phyloP scores from a whole-genome alignment of 2,797 vertebrate species.

The Zenarchopterus dispar region DNA sequence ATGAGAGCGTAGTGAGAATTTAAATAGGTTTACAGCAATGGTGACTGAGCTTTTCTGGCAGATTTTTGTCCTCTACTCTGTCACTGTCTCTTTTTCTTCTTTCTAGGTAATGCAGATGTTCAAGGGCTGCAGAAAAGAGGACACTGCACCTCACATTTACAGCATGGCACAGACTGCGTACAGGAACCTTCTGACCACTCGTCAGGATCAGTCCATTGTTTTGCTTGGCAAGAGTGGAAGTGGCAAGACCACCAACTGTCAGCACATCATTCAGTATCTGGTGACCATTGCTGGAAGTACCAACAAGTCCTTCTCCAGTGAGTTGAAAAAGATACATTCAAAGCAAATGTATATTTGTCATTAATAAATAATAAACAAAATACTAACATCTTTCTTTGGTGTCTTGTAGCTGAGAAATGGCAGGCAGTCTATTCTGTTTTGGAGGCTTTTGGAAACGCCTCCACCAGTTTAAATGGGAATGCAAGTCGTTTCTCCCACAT shows the following conservation, averaged over 20 bases:
- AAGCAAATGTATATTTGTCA: background rate
- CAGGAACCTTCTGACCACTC: slow-evolving; percentile 91
- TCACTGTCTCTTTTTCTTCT: background rate
- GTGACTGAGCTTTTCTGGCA: background rate
- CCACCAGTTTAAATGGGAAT: slow-evolving; percentile 90
- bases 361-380: background rate
- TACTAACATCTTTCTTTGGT: slow-evolving; percentile 6
- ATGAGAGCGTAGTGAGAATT: background rate
- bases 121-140: slow-evolving; percentile 93
- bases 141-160: slow-evolving; percentile 93
- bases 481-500: slow-evolving; percentile 97
- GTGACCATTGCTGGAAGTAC: slow-evolving; percentile 89
- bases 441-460: slow-evolving; percentile 95
- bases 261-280: slow-evolving; percentile 95
- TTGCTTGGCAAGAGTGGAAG: slow-evolving; percentile 93
- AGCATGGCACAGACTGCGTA: slow-evolving; percentile 93
- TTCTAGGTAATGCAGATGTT: slow-evolving; percentile 99
- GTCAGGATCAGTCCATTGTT: slow-evolving; percentile 94
- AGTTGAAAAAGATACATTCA: slow-evolving; percentile 42
- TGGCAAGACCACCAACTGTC: slow-evolving; percentile 95
- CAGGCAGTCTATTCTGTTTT: slow-evolving; percentile 94
- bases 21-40: background rate
- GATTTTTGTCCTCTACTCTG: background rate
- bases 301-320: slow-evolving; percentile 92
- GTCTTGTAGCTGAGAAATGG: slow-evolving; percentile 90